phyloP scores from a whole-genome alignment of 1,140 invertebrate species.

The Lasioglossum baleicum region DNA sequence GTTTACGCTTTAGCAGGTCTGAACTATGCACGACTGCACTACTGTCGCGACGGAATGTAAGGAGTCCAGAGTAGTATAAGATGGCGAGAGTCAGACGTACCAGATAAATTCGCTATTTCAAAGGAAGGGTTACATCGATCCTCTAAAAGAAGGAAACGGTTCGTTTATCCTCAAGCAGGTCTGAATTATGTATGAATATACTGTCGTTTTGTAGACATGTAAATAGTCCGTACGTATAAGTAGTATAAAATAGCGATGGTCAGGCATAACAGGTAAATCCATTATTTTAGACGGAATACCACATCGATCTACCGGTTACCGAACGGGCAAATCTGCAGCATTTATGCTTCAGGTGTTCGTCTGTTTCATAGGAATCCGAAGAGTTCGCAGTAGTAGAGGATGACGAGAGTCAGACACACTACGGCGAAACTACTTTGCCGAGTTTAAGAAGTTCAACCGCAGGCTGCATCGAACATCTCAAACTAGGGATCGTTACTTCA shows the following conservation, averaged over 20 bases:
- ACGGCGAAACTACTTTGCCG: constrained; percentile 21
- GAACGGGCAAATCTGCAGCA: too few relatives aligned
- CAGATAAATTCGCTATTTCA: not conserved
- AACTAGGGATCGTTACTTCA: too few relatives aligned
- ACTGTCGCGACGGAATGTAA: not conserved
- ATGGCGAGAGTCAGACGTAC: not conserved
- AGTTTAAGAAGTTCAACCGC: constrained; percentile 15
- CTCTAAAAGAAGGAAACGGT: not conserved
- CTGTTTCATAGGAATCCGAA: not conserved
- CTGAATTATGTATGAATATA: not conserved
- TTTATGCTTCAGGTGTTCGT: too few relatives aligned
- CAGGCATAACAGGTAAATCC: too few relatives aligned
- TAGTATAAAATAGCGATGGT: too few relatives aligned
- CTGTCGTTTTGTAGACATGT: too few relatives aligned
- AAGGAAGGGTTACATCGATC: not conserved
- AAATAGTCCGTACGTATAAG: too few relatives aligned
- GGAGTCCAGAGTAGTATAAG: not conserved
- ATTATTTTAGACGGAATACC: too few relatives aligned
- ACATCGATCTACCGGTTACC: too few relatives aligned
- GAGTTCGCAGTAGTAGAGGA: not conserved
- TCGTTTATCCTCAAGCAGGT: not conserved
- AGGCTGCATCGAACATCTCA: not conserved
- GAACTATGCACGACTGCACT: not conserved
- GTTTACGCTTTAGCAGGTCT: too few relatives aligned
- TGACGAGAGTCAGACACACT: not conserved